Conservation (phyloP, 2,888 invertebrate genomes). For the Perizoma affinitatum region DNA sequence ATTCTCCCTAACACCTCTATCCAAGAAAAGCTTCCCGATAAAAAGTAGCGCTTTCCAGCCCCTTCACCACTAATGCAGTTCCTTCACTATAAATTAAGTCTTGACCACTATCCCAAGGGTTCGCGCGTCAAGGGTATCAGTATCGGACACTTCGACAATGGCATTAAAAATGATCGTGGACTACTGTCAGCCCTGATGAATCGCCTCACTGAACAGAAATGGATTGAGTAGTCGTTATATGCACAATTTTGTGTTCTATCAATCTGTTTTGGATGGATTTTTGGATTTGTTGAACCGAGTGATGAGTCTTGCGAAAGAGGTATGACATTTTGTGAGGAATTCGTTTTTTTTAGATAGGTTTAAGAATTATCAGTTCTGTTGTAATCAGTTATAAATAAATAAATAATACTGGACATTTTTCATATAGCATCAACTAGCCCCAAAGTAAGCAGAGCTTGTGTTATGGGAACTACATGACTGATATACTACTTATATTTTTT, state of each 20-base stretch:
- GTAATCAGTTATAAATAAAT: no score
- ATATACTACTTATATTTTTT: no score
- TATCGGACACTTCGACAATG: conserved; percentile 70
- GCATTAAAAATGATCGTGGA: conserved; percentile 77
- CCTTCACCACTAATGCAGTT: conserved; percentile 37
- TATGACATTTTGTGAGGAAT: no score
- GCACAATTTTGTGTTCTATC: conserved; percentile 41
- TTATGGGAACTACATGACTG: no score
- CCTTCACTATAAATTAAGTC: conserved; percentile 62
- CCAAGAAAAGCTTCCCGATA: conserved; percentile 10
- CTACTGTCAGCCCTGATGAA: conserved; percentile 69
- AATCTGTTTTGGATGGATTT: conserved; percentile 30
- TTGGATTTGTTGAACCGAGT: not conserved
- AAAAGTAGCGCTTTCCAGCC: conserved; percentile 19
- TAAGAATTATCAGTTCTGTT: no score
- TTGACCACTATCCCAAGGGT: conserved; percentile 62
- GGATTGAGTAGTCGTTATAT: conserved; percentile 42
- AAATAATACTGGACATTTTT: no score
- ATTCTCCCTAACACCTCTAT: conserved; percentile 1
- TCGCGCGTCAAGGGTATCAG: conserved; percentile 48
- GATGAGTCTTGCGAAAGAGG: no score
- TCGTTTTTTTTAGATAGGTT: no score
- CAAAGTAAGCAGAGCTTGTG: no score
- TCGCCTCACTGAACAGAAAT: conserved; percentile 53
- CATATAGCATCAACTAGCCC: no score